Base-by-base conservation (phyloP, 2,797 vertebrate species). In the Knipowitschia caucasica region DNA sequence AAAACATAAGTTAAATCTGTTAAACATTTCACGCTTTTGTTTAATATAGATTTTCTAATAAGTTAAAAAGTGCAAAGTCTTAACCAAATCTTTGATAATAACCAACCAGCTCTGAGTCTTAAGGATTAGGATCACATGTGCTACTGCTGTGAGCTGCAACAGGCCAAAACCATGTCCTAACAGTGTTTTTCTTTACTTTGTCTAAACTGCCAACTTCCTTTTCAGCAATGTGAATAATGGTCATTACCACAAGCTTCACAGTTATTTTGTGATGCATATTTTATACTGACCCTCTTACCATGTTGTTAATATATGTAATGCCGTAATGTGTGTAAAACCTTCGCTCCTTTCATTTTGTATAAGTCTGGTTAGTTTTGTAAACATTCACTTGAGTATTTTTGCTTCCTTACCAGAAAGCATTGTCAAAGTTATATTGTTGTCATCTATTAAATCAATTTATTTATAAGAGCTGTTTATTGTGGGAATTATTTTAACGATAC, bases 391-490 rank as follows among this genome's bases (percentile, higher is more conserved):
- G 75, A 76, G 73, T 76, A 80, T 86, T 84, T 39, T 80, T 83
- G 84, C 82, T 86, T 87, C 84, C 81, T 84, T 85, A 86, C 79
- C 77, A 81, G 79, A 87, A 83, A 84, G 76, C 72, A 70, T 81
- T 82, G 78, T 87, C 77, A 74, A 84, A 83, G 85, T 81, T 74
- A 81, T 84, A 84, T 84, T 86, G 80, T 85, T 77, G 81, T 85
- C 86, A 83, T 85, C 76, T 83, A 89, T 89, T 89, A 88, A 89
- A 89, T 85, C 79, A 78, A 79, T 86, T 87, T 89, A 89, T 89
- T 89, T 89, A 89, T 89, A 84, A 81, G 4, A 43, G 43, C 30
- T 43, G 55, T 57, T 55, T 69, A 44, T 53, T 53, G 50, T 33
- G 11, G 3, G 77, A 66, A 46, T 85, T 83, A 2, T 72, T 40